Percentiles rank a stretch among this genome's conserved stretches.
phyloP scores from a whole-genome alignment of 2,888 invertebrate species.

The Fabriciana adippe region DNA sequence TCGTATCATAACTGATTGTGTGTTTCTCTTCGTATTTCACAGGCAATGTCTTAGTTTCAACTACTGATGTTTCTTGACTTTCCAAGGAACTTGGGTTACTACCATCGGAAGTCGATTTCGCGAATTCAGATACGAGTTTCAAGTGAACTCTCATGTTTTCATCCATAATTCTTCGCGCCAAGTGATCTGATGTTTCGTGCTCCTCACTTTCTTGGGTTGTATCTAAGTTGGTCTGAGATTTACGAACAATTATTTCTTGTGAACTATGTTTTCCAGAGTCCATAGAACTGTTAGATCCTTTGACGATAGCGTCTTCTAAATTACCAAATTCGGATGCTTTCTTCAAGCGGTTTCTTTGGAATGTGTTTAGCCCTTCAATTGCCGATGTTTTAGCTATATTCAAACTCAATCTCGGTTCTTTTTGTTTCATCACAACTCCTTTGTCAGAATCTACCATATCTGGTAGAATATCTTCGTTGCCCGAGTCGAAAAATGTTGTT shows the following conservation, averaged over 20 bases:
- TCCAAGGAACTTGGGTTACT: constrained; percentile 73
- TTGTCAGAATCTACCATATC: constrained; percentile 73
- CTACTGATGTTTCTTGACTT: constrained; percentile 59
- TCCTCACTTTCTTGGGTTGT: constrained; percentile 56
- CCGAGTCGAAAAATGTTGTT: constrained; percentile 71
- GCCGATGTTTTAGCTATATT: constrained; percentile 78
- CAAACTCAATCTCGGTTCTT: constrained; percentile 81
- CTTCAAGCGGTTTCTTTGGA: constrained; percentile 86
- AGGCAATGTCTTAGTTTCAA: constrained; percentile 55
- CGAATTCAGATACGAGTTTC: constrained; percentile 75
- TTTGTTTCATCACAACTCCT: constrained; percentile 69
- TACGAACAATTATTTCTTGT: constrained; percentile 50
- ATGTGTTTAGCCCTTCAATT: constrained; percentile 85
- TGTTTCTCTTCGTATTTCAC: constrained; percentile 72
- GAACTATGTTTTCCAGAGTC: constrained; percentile 69
- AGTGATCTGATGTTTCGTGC: constrained; percentile 74
- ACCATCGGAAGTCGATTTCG: constrained; percentile 75
- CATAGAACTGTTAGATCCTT: constrained; percentile 74
- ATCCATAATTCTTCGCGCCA: constrained; percentile 74
- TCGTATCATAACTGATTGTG: constrained; percentile 79
- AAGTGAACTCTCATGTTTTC: constrained; percentile 77
- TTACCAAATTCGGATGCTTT: constrained; percentile 90
- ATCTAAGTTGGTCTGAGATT: constrained; percentile 49
- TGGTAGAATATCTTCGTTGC: constrained; percentile 66
- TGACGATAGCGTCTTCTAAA: constrained; percentile 88